A percentile compares a stretch with the other conserved stretches of the same genome.
phyloP scores from a whole-genome alignment of 1,140 invertebrate genomes.

The Aphis gossypii region DNA sequence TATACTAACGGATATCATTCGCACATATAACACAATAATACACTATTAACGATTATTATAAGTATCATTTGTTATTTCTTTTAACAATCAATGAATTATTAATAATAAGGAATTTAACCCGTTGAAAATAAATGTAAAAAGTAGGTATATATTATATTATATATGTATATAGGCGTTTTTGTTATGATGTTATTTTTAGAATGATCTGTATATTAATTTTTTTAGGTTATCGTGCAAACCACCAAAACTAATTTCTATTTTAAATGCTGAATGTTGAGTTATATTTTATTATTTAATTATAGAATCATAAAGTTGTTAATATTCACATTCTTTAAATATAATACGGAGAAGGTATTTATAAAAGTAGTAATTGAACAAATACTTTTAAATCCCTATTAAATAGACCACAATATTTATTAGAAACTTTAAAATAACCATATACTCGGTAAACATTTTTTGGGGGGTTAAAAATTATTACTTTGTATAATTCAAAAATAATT shows the following conservation, averaged over 20 bases:
- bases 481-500: background rate
- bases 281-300: background rate
- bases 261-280: background rate
- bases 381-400: background rate
- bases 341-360: background rate
- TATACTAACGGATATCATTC: background rate
- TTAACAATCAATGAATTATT: background rate
- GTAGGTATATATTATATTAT: background rate
- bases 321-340: background rate
- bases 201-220: background rate
- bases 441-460: background rate
- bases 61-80: background rate
- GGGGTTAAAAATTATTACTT: background rate
- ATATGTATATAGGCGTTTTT: background rate
- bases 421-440: background rate
- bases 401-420: background rate
- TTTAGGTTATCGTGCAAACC: background rate
- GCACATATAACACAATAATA: background rate
- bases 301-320: background rate
- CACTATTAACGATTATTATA: background rate
- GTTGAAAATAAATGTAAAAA: background rate
- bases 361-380: background rate
- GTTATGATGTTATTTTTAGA: slow-evolving; percentile 1
- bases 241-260: slow-evolving; percentile 4
- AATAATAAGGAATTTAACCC: background rate